phyloP scores from a whole-genome alignment of 1,140 invertebrate genomes.

The Mylabris phalerata region DNA sequence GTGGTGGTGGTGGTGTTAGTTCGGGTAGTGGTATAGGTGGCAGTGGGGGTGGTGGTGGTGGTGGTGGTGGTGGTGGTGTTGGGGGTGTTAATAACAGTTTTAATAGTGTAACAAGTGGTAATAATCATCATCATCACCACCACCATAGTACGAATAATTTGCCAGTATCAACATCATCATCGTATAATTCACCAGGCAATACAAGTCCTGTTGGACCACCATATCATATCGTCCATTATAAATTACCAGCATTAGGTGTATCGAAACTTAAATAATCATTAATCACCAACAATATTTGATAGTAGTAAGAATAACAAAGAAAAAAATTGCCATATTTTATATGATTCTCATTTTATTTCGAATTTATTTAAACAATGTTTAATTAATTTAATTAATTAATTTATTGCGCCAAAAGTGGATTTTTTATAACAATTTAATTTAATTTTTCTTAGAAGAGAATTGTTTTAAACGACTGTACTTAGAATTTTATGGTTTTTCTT shows the following conservation, averaged over 20 bases:
- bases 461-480: conserved; percentile 10
- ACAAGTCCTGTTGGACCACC: conserved; percentile 55
- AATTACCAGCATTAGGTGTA: conserved; percentile 51
- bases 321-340: too few species aligned
- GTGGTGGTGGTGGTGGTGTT: too few species aligned
- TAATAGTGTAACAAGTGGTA: too few species aligned
- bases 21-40: conserved; percentile 7
- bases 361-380: too few species aligned
- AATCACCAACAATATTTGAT: not conserved
- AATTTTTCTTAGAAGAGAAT: not conserved
- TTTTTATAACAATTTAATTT: too few species aligned
- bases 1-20: conserved; percentile 7
- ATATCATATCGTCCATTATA: conserved; percentile 68
- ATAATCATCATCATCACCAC: too few species aligned
- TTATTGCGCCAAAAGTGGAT: too few species aligned
- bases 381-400: too few species aligned
- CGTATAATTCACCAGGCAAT: conserved; percentile 43
- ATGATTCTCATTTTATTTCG: too few species aligned
- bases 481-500: conserved; percentile 5
- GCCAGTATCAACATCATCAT: conserved; percentile 28
- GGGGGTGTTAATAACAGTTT: too few species aligned
- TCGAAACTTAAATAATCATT: conserved; percentile 39
- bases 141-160: too few species aligned
- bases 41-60: conserved; percentile 6
- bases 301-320: too few species aligned